Conservation (phyloP, 2,888 invertebrate genomes). For the Calameuta idolon region DNA sequence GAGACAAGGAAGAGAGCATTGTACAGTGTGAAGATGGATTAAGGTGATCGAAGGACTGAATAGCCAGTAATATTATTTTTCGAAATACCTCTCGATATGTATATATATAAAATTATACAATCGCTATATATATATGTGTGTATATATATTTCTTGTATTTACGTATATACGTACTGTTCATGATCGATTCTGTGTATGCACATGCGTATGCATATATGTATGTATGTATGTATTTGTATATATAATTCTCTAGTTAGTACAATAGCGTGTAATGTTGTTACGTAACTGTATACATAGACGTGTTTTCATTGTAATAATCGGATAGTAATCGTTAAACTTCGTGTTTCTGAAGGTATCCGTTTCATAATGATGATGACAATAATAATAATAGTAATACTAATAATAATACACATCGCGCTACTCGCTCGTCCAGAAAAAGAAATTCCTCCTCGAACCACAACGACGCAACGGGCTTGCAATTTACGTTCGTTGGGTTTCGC, state of each 20-base stretch:
- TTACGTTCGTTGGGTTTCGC: neutral
- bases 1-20: slow-evolving; percentile 14
- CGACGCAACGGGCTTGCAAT: neutral
- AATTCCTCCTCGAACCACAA: neutral
- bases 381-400: neutral
- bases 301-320: neutral
- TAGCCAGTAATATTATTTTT: slow-evolving; percentile 25
- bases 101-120: slow-evolving; percentile 34
- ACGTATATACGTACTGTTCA: neutral
- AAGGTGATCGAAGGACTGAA: slow-evolving; percentile 10
- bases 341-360: neutral
- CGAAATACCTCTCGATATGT: slow-evolving; percentile 38
- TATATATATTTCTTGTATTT: slow-evolving; percentile 11
- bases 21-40: slow-evolving; percentile 1
- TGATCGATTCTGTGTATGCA: neutral
- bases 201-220: slow-evolving; percentile 4
- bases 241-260: slow-evolving; percentile 12
- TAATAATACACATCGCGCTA: slow-evolving; percentile 11
- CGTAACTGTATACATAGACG: slow-evolving; percentile 13
- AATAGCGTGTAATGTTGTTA: slow-evolving; percentile 9
- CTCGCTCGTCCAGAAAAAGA: neutral
- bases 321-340: neutral
- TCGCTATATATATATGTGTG: slow-evolving; percentile 20
- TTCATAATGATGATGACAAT: neutral
- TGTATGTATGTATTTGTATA: slow-evolving; percentile 8